Percentiles rank a stretch among this genome's conserved stretches.
Evolutionary conservation across 2,888 invertebrate species (phyloP).

Genomic region (Drosophila trichaetosa): DNA sequence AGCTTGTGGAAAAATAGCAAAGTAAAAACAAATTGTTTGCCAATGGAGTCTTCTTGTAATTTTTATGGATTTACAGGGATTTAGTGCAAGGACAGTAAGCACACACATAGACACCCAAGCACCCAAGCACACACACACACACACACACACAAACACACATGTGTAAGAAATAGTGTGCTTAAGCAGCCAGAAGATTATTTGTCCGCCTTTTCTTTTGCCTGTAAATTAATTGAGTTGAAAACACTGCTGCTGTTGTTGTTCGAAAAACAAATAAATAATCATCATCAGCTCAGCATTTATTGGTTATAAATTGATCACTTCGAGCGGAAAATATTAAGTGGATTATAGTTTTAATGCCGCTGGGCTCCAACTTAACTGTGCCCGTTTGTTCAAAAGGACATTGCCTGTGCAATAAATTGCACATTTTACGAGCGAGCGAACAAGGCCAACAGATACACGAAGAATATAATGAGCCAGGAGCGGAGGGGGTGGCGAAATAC

Average conservation of each 20-base stretch:
- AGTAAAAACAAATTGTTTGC: conserved; percentile 58
- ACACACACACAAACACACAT: neutral
- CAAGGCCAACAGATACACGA: conserved; percentile 7
- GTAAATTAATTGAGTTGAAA: conserved; percentile 78
- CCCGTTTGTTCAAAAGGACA: conserved; percentile 44
- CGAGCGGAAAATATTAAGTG: conserved; percentile 77
- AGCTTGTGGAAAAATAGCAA: conserved; percentile 43
- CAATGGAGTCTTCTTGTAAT: conserved; percentile 56
- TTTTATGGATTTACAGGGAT: conserved; percentile 80
- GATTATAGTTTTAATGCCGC: conserved; percentile 77
- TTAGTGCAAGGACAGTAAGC: conserved; percentile 43
- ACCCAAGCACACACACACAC: conserved; percentile 1
- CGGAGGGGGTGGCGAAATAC: neutral
- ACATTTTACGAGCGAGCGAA: conserved; percentile 17
- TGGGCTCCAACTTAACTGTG: conserved; percentile 19
- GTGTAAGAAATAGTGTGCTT: conserved; percentile 58
- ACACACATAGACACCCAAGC: conserved; percentile 1
- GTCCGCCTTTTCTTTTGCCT: conserved; percentile 29
- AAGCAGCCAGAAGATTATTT: conserved; percentile 71
- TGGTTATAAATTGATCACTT: conserved; percentile 80
- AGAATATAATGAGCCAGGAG: neutral
- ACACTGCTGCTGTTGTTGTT: conserved; percentile 36
- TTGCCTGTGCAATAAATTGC: conserved; percentile 57
- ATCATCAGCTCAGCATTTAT: conserved; percentile 74
- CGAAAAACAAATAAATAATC: conserved; percentile 78